phyloP scores from a whole-genome alignment of 2,113 vertebrate species.

The Triplophysa tibetana region DNA sequence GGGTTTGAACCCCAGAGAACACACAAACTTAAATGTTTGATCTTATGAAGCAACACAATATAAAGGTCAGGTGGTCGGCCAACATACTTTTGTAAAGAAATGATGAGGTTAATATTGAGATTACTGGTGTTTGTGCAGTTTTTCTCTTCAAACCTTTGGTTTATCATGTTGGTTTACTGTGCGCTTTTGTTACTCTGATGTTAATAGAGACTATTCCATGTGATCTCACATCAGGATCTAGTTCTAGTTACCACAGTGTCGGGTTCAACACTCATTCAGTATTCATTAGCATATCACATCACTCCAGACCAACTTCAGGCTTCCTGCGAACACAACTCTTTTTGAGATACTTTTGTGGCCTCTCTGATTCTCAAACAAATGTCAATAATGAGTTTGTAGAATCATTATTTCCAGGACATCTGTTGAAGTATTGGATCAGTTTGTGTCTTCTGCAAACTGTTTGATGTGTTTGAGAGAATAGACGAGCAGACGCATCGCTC shows the following conservation, averaged over 20 bases:
- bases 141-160: too few species aligned
- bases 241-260: slow-evolving; percentile 77
- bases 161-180: background rate
- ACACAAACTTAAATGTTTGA: too few species aligned
- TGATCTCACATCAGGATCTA: slow-evolving; percentile 68
- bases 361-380: slow-evolving; percentile 58
- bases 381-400: slow-evolving; percentile 62
- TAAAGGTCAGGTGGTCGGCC: background rate
- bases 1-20: too few species aligned
- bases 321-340: slow-evolving; percentile 65
- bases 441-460: slow-evolving; percentile 41
- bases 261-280: slow-evolving; percentile 80
- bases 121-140: too few species aligned
- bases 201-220: slow-evolving; percentile 46
- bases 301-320: slow-evolving; percentile 68
- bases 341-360: slow-evolving; percentile 67
- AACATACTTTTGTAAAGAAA: background rate
- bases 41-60: too few species aligned
- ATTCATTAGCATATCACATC: slow-evolving; percentile 84
- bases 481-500: slow-evolving; percentile 49
- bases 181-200: slow-evolving; percentile 9
- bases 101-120: background rate
- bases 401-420: slow-evolving; percentile 33
- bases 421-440: slow-evolving; percentile 29
- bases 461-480: slow-evolving; percentile 41